A percentile compares a stretch with the other conserved stretches of the same genome.
These are phyloP conservation scores for Furnarius figulus DNA, from an alignment of 2,113 vertebrate genomes.

Conservation along the genomic window DNA sequence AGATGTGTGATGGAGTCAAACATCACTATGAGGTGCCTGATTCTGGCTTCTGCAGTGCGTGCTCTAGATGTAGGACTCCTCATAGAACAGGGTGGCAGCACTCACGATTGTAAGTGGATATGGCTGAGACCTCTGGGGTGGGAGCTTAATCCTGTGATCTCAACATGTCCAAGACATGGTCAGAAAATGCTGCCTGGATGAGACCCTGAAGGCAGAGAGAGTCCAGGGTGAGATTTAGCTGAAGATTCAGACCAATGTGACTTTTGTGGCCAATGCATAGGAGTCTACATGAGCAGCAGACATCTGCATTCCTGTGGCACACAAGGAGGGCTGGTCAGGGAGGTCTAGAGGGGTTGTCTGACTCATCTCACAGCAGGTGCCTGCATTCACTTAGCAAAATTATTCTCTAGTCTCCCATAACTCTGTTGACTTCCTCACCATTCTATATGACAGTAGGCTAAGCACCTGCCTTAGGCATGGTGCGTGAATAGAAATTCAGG, in stretches of 20 bases:
- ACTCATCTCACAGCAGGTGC: background rate
- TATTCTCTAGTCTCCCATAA: background rate
- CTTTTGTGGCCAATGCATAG: background rate
- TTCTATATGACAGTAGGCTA: background rate
- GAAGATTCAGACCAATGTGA: background rate
- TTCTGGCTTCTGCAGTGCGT: background rate
- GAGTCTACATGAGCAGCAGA: background rate
- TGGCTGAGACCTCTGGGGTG: background rate
- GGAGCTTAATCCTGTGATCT: background rate
- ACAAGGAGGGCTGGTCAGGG: background rate
- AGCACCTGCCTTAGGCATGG: background rate
- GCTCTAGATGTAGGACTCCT: background rate
- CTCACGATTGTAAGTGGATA: fast-evolving
- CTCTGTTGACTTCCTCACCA: background rate
- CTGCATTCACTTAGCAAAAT: background rate
- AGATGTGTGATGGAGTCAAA: background rate
- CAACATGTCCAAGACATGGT: background rate
- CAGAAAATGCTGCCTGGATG: background rate
- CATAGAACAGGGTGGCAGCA: background rate
- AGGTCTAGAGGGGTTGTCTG: background rate
- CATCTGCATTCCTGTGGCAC: background rate
- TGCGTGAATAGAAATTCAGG: background rate
- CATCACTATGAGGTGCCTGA: background rate
- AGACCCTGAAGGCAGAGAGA: background rate
- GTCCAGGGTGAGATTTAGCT: background rate